Base-by-base conservation (phyloP, 2,113 vertebrate genomes). In the Rostratula benghalensis region DNA sequence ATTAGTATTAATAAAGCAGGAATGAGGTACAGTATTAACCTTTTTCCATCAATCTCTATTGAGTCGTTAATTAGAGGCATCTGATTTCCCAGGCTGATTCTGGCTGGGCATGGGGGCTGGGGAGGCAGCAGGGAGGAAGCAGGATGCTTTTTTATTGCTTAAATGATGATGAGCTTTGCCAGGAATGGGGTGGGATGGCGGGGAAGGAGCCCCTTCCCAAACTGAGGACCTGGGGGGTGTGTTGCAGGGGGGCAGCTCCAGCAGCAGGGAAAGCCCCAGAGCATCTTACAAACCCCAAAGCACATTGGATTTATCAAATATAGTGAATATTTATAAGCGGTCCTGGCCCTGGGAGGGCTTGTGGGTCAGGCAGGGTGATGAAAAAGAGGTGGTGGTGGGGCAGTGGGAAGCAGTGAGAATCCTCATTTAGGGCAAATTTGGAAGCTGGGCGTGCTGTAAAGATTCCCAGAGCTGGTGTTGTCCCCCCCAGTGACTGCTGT, bases 61-160 rank as follows among this genome's bases (percentile, higher is more conserved):
- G 95, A 97, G 94, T 89, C 37, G 7, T 97, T 93, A 95, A 97
- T 98, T 95, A 95, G 94, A 95, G 82, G 64, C 33, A 75, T 74
- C 50, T 92, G 65, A 93, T 97, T 98, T 97, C 95, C 95, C 35
- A 31, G 94, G 97, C 97, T 11, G 46, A 74, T 98, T 98, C 82
- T 86, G 59, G 73, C 33, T 35, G 82, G 83, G 51, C 5, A 1
- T 13, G 48, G 67, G 77, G 48, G 71, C 69, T 74, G 87, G 46
- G 74, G 24, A 14, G 68, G 77, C 45, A 59, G 78, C 77, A 33
- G 43, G 50, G 46, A 76, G 86, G 78, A 75, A 64, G 61, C 65
- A 69, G 83, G 61, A 94, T 57, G 59, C 87, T 80, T 18, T 27
- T 83, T 25, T 56, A 61, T 56, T n/a, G 30, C 86, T 83, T 57